Evolutionary conservation across 2,113 vertebrate genomes (phyloP).

Genomic region (Pterophyllum scalare): DNA sequence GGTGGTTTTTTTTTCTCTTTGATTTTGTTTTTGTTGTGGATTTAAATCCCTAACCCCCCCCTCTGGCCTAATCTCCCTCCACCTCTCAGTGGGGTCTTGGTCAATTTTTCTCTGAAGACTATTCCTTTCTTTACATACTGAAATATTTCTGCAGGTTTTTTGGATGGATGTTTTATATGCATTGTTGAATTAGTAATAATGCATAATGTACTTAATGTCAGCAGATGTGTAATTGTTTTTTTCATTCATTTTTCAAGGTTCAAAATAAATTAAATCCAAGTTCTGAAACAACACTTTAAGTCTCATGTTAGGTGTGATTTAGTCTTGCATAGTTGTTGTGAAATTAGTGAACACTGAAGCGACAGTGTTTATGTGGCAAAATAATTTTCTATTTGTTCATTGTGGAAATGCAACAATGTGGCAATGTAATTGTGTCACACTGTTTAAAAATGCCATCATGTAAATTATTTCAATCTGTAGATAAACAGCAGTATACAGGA

Average conservation of each 20-base stretch:
- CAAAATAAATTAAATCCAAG: neutral
- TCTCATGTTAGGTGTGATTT: too few relatives aligned
- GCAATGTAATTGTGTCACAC: slow-evolving; percentile 5
- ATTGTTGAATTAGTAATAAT: neutral
- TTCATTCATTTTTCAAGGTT: neutral
- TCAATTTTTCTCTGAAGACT: neutral
- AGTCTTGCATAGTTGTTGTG: neutral
- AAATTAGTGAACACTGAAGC: neutral
- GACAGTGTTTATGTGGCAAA: neutral
- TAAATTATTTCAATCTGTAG: slow-evolving; percentile 26
- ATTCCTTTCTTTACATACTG: neutral
- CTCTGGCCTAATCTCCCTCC: neutral
- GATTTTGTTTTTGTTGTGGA: neutral
- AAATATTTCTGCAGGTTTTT: neutral
- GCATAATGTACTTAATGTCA: too few relatives aligned
- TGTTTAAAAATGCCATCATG: slow-evolving; percentile 50
- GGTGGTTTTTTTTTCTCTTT: neutral
- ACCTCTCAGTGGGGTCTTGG: neutral
- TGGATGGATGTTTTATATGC: neutral
- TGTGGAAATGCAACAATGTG: neutral
- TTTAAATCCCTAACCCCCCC: slow-evolving; percentile 6
- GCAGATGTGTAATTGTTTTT: too few relatives aligned
- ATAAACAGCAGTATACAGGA: slow-evolving; percentile 47
- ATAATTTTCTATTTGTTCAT: slow-evolving; percentile 1
- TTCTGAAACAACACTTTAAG: too few relatives aligned